Conservation (phyloP, 2,113 vertebrate genomes). For the Ochotona princeps region DNA sequence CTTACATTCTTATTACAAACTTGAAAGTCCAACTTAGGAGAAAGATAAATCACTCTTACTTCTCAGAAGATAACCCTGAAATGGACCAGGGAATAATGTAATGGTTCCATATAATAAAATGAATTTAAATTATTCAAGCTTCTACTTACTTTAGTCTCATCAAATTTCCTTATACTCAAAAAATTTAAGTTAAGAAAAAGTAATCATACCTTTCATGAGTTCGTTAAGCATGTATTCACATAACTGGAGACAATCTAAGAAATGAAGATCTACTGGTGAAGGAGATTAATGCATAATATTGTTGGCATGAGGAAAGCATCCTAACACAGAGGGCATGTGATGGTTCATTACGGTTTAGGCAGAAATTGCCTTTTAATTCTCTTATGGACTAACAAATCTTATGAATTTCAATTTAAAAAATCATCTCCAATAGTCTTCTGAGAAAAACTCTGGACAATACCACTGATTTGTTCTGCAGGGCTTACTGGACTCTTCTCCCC, state of each 20-base stretch:
- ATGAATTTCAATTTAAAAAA: not conserved
- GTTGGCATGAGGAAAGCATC: not conserved
- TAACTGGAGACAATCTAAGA: not conserved
- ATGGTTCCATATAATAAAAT: not conserved
- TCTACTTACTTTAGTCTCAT: not conserved
- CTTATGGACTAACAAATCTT: not conserved
- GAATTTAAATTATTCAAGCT: not conserved
- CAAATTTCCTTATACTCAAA: not conserved
- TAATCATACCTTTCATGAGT: not conserved
- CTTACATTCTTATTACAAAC: conserved; percentile 65
- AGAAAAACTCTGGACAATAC: not conserved
- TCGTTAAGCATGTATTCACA: not conserved
- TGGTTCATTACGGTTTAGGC: not conserved
- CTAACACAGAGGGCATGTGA: not conserved
- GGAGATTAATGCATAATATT: not conserved
- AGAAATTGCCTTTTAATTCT: not conserved
- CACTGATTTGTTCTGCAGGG: too few relatives aligned
- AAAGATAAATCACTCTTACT: conserved; percentile 64
- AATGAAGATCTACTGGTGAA: not conserved
- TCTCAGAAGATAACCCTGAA: conserved; percentile 47
- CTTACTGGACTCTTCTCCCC: too few relatives aligned
- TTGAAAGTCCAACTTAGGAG: conserved; percentile 59
- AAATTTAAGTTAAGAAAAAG: conserved; percentile 19
- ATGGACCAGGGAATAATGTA: conserved; percentile 1
- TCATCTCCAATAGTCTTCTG: not conserved